Conservation (phyloP, 1,140 invertebrate species). For the Lordiphosa mommai region DNA sequence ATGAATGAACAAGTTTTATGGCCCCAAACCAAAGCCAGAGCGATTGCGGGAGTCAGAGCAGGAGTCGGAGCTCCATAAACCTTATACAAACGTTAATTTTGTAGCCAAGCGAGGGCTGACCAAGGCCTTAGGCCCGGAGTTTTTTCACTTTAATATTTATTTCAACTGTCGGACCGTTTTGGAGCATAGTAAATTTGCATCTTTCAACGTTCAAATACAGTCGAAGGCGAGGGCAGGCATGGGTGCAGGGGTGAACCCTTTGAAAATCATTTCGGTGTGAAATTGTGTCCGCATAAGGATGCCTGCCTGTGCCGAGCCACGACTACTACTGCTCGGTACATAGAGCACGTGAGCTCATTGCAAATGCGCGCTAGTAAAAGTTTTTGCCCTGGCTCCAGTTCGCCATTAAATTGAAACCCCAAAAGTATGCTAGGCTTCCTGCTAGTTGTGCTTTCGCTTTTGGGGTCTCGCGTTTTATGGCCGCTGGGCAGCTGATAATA, state of each 20-base stretch:
- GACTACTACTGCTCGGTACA: background rate
- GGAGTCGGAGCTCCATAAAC: slow-evolving; percentile 31
- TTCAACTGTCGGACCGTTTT: slow-evolving; percentile 64
- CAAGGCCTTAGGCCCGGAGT: slow-evolving; percentile 12
- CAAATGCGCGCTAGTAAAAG: slow-evolving; percentile 61
- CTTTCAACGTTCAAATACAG: slow-evolving; percentile 63
- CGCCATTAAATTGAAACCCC: slow-evolving; percentile 62
- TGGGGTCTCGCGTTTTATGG: slow-evolving; percentile 51
- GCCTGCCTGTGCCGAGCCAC: background rate
- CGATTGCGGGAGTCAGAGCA: slow-evolving; percentile 7
- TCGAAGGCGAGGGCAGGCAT: background rate
- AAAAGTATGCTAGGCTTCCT: slow-evolving; percentile 46
- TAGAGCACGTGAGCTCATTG: slow-evolving; percentile 62
- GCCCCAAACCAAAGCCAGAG: slow-evolving; percentile 23
- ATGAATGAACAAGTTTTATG: slow-evolving; percentile 75
- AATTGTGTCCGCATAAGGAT: slow-evolving; percentile 61
- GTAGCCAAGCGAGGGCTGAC: slow-evolving; percentile 21
- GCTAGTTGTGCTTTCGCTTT: slow-evolving; percentile 13
- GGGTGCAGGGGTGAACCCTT: slow-evolving; percentile 14
- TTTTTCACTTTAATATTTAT: slow-evolving; percentile 77
- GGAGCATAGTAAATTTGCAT: slow-evolving; percentile 70
- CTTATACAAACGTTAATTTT: slow-evolving; percentile 72
- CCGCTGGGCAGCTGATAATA: slow-evolving; percentile 61
- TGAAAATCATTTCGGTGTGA: slow-evolving; percentile 70
- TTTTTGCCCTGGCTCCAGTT: slow-evolving; percentile 34